Evolutionary conservation across 2,888 invertebrate species (phyloP).

Genomic region (Ellobium chinense): DNA sequence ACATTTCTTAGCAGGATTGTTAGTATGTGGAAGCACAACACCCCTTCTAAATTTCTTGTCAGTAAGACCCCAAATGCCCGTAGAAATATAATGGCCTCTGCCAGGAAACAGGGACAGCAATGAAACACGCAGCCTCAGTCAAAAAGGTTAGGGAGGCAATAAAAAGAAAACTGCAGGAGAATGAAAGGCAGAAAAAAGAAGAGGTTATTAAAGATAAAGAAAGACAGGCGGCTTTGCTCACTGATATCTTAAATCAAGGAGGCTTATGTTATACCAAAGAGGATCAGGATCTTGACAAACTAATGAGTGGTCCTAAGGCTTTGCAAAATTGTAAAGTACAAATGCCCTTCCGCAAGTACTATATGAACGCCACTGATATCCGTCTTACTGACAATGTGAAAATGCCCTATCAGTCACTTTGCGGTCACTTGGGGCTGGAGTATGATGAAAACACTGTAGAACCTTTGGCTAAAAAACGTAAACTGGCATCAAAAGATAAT

Average conservation of each 20-base stretch:
- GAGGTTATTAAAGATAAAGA: constrained; percentile 4
- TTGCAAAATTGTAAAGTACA: neutral
- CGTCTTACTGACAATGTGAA: constrained; percentile 10
- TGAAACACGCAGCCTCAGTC: neutral
- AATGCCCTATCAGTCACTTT: neutral
- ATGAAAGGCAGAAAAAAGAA: neutral
- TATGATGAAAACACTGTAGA: neutral
- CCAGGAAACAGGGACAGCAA: constrained; percentile 1
- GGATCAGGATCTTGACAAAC: neutral
- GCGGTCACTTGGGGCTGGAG: neutral
- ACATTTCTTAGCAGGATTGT: neutral
- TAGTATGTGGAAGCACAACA: constrained; percentile 22
- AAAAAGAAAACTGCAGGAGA: neutral
- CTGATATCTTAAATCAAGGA: constrained; percentile 11
- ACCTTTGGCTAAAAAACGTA: neutral
- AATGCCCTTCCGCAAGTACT: constrained; percentile 15
- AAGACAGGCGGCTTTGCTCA: constrained; percentile 1
- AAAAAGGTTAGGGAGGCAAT: neutral
- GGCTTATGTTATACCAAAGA: constrained; percentile 8
- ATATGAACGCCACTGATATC: constrained; percentile 5
- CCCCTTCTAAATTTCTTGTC: neutral
- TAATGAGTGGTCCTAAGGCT: neutral
- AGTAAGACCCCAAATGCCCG: neutral
- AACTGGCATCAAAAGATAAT: neutral
- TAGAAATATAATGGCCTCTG: neutral